Evolutionary conservation across 1,140 invertebrate genomes (phyloP), one percentile per base, ranked within the genome.

Genomic region (Heliconius nattereri): DNA sequence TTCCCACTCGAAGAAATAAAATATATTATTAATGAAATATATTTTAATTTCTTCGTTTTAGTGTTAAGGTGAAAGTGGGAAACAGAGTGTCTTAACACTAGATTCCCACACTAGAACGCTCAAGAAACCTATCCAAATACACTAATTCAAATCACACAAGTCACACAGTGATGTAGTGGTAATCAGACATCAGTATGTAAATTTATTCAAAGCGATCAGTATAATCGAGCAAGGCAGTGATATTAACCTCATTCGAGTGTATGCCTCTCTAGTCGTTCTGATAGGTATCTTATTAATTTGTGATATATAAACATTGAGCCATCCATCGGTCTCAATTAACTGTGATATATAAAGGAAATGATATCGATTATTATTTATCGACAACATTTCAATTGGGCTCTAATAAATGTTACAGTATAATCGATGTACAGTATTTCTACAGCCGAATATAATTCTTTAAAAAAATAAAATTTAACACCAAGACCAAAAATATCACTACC

Each of bases 151-250:
- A 87, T 76, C 83, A 82, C 78, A 82, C 81, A 74, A 86, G 83
- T 82, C 80, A 90, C 86, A 87, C 84, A 88, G 83, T 89, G 89
- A 92, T 92, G 90, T 89, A 84, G 84, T 81, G 82, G 85, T 89
- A 89, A 94, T 94, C 32, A 35, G 32, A 35, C 32, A 35, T 35
- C 88, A 92, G 88, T 85, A 94, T 94, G 92, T 91, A 91, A 94
- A 94, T 94, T 89, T 94, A 94, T 92, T 92, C 91, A 86, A 85
- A 90, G 85, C 91, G 87, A 92, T 92, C 89, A 85, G 88, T 90
- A 87, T 92, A 91, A 91, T 90, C 89, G 89, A 82, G 84, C 85
- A 84, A 86, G 82, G 88, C 84, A 87, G 85, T 85, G 89, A 88
- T 91, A 91, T 91, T 92, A 93, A 92, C 91, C 91, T 92, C 91